Evolutionary conservation across 2,113 vertebrate species (phyloP).

Genomic region (Mormoops blainvillei): DNA sequence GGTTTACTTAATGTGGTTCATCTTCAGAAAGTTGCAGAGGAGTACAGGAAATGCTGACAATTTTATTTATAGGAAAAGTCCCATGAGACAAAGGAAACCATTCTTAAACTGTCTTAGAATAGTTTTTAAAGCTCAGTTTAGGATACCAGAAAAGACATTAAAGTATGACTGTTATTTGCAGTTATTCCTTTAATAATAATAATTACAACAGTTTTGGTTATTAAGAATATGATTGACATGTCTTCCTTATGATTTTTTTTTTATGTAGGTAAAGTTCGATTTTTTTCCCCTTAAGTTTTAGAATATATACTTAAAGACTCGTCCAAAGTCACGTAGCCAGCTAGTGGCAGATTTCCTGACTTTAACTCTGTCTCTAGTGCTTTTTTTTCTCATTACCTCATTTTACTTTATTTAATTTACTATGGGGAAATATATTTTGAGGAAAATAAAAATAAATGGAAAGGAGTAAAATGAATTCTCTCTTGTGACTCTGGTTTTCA

Average conservation of each 20-base stretch:
- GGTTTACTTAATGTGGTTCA: background rate
- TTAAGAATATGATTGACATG: background rate
- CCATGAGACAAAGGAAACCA: background rate
- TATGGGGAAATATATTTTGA: background rate
- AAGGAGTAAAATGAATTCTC: background rate
- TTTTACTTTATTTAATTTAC: background rate
- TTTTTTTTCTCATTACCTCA: background rate
- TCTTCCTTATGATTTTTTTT: background rate
- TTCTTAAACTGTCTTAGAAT: background rate
- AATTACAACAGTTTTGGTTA: background rate
- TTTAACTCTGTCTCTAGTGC: background rate
- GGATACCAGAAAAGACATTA: background rate
- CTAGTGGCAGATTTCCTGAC: background rate
- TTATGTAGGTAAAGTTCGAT: background rate
- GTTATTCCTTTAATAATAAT: background rate
- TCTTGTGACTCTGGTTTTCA: background rate
- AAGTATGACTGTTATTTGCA: background rate
- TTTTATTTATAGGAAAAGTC: constrained; percentile 1
- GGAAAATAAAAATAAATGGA: background rate
- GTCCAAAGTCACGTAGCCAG: background rate
- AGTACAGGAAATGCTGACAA: background rate
- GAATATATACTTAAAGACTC: background rate
- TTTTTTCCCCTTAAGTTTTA: background rate
- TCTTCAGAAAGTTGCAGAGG: constrained; percentile 11
- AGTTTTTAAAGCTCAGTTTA: background rate